Conservation (phyloP, 2,113 vertebrate genomes). For the Gymnorhina tibicen region DNA sequence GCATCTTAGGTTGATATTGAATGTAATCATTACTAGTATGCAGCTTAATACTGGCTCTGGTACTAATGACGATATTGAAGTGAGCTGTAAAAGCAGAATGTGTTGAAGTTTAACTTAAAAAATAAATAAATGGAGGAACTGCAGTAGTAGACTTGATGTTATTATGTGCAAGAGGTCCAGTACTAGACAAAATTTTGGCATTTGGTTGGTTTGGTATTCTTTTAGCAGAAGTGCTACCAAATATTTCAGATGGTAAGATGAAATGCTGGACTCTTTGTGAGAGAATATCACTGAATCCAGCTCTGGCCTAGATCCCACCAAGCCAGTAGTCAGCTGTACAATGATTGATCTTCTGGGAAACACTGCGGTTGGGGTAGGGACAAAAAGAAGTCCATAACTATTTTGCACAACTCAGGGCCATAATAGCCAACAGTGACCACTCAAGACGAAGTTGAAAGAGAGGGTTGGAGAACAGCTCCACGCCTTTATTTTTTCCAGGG, state of each 20-base stretch:
- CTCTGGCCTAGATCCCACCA: background rate
- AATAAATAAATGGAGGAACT: background rate
- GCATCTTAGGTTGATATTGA: background rate
- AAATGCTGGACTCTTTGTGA: background rate
- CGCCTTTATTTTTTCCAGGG: background rate
- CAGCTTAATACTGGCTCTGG: background rate
- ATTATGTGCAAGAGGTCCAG: background rate
- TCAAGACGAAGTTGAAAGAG: rapidly evolving
- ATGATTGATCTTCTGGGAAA: background rate
- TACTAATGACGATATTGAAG: background rate
- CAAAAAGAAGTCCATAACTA: background rate
- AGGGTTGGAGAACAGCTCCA: background rate
- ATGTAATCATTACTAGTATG: background rate
- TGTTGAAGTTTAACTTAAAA: background rate
- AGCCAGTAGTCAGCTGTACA: background rate
- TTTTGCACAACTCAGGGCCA: rapidly evolving
- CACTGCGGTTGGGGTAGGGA: background rate
- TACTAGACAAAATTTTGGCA: background rate
- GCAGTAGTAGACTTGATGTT: background rate
- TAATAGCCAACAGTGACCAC: background rate
- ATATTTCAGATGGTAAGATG: background rate
- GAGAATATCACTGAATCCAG: background rate
- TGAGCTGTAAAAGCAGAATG: background rate
- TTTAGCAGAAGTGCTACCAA: background rate
- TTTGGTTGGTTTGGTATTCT: background rate